Evolutionary conservation across 2,797 vertebrate genomes (phyloP), one percentile per base, ranked within the genome.

Genomic region (Chaenodraco wilsoni): DNA sequence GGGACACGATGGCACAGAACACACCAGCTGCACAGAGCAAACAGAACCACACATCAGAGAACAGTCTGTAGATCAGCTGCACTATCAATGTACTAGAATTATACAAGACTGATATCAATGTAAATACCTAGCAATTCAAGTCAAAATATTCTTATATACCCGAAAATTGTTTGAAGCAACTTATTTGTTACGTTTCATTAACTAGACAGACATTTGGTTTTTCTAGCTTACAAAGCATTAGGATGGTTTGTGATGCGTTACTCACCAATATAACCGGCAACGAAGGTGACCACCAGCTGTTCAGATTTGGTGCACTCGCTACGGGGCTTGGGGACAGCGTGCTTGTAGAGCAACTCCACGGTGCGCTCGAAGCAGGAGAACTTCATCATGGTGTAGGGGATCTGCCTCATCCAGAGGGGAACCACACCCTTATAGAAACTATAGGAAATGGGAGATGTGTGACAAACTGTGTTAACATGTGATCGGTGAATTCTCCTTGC

Each of bases 381-480:
- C 86, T 99, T 99, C 98, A 99, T 99, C 98, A 99, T 99, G 73
- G 98, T 99, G 88, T 99, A 99, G 9, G 98, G 98, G 81, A 99
- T 99, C 94, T 99, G 98, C 63, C 98, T 97, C 98, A 99, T 99
- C 98, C 98, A 99, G 14, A 99, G 94, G 0, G 98, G 98, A 15
- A 95, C 96, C 87, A 99, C 96, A 5, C 98, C 98, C 84, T 99
- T 99, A 84, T 99, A 99, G 94, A 99, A 99, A 48, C 98, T 99
- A 76, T 0, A 58, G 27, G 0, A 2, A 6, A 41, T 9, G 3
- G 27, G 3, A 57, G 8, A 19, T 1, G 2, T 21, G n/a, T 57
- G 27, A 37, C 33, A 37, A 37, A 37, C 33, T 37, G 33, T 37
- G 33, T 37, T 37, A 37, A 37, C 33, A 37, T 37, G 33, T 9